phyloP scores from a whole-genome alignment of 2,888 invertebrate genomes.

The Plebejus anna region DNA sequence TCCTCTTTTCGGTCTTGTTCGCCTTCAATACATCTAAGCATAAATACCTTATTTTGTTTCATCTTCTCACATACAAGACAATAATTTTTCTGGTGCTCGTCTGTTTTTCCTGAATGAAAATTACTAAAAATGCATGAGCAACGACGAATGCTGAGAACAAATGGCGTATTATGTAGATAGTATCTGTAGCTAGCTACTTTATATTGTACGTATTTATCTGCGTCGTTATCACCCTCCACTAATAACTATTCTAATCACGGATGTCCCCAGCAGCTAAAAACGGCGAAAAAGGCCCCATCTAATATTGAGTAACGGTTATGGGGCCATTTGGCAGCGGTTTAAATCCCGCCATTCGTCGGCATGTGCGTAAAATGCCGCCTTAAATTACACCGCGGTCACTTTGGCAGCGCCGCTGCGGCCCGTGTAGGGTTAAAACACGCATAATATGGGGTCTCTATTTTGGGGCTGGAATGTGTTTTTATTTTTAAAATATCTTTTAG shows the following conservation, averaged over 20 bases:
- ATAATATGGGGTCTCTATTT: neutral
- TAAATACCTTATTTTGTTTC: no score
- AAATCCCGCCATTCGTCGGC: slow-evolving; percentile 40
- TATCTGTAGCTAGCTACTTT: no score
- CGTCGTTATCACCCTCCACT: neutral
- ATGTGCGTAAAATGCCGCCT: slow-evolving; percentile 37
- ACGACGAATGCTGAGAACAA: no score
- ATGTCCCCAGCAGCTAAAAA: slow-evolving; percentile 7
- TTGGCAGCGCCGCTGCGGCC: slow-evolving; percentile 20
- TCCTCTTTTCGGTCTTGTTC: no score
- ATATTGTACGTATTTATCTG: neutral
- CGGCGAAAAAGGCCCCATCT: slow-evolving; percentile 39
- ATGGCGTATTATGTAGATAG: no score
- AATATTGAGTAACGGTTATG: slow-evolving; percentile 50
- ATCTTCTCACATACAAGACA: no score
- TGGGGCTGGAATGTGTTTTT: neutral
- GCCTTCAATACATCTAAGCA: no score
- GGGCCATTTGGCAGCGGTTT: slow-evolving; percentile 54
- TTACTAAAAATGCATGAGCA: no score
- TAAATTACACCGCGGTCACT: slow-evolving; percentile 34
- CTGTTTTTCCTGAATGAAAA: no score
- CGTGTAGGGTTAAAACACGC: neutral
- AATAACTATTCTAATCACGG: neutral
- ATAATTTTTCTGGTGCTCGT: no score
- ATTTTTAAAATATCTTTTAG: neutral